These are phyloP conservation scores for Carpatolechia fugitivella DNA, from an alignment of 2,888 invertebrate genomes.

Conservation along the genomic window DNA sequence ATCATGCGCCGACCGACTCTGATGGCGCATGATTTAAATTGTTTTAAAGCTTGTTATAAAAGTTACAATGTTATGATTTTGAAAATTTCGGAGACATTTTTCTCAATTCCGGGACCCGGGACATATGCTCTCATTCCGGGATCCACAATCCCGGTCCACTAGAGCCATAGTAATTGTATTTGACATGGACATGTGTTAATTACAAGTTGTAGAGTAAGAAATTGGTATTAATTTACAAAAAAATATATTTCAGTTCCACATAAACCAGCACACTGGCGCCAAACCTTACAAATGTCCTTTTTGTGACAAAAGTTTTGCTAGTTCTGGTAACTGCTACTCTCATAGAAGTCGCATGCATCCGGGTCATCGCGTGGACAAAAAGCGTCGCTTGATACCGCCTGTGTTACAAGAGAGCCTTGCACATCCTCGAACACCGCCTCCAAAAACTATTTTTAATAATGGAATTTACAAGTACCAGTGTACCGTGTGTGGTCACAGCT, in stretches of 20 bases:
- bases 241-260: slow-evolving; percentile 80
- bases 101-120: too few species aligned
- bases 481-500: slow-evolving; percentile 53
- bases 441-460: slow-evolving; percentile 30
- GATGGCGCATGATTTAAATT: too few species aligned
- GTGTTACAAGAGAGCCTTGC: slow-evolving; percentile 20
- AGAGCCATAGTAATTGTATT: too few species aligned
- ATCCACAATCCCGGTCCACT: too few species aligned
- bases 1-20: too few species aligned
- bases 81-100: too few species aligned
- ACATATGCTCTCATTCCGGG: too few species aligned
- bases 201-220: too few species aligned
- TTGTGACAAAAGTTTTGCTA: slow-evolving; percentile 85
- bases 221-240: too few species aligned
- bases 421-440: background rate
- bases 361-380: slow-evolving; percentile 54
- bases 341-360: slow-evolving; percentile 86
- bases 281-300: slow-evolving; percentile 86
- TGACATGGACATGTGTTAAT: too few species aligned
- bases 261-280: slow-evolving; percentile 87
- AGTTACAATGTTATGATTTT: too few species aligned
- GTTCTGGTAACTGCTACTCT: slow-evolving; percentile 86
- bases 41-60: too few species aligned
- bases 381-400: slow-evolving; percentile 6
- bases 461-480: slow-evolving; percentile 54